phyloP scores from a whole-genome alignment of 1,140 invertebrate genomes.

The Berghia stephanieae region DNA sequence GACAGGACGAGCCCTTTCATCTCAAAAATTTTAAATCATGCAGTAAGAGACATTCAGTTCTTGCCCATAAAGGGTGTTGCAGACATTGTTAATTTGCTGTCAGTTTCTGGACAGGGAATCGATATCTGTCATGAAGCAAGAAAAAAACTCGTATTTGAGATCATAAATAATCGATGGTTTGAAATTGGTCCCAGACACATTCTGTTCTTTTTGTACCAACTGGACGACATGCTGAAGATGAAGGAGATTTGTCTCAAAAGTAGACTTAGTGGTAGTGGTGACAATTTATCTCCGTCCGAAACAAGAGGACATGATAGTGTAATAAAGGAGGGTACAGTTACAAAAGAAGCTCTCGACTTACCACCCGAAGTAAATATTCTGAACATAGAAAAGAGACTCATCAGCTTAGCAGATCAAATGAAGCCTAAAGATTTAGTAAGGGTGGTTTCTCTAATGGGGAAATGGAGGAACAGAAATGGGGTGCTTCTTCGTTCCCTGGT shows the following conservation, averaged over 20 bases:
- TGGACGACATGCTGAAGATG: slow-evolving; percentile 25
- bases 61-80: slow-evolving; percentile 17
- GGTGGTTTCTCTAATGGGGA: slow-evolving; percentile 4
- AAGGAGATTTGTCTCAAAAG: background rate
- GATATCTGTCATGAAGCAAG: background rate
- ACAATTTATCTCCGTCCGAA: too few species aligned
- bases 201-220: slow-evolving; percentile 23
- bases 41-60: background rate
- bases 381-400: slow-evolving; percentile 20
- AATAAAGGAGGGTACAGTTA: too few species aligned
- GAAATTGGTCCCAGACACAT: slow-evolving; percentile 18
- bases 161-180: slow-evolving; percentile 21
- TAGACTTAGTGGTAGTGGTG: too few species aligned
- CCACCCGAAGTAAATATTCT: too few species aligned
- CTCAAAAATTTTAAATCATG: background rate
- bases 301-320: too few species aligned
- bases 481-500: slow-evolving; percentile 6
- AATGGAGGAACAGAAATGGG: slow-evolving; percentile 17
- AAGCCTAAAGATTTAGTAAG: slow-evolving; percentile 25
- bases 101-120: background rate
- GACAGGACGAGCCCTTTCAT: background rate
- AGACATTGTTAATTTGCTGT: slow-evolving; percentile 20
- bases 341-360: too few species aligned
- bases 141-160: background rate
- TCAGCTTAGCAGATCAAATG: background rate